phyloP scores from a whole-genome alignment of 2,113 vertebrate species.

The Eurypyga helias region DNA sequence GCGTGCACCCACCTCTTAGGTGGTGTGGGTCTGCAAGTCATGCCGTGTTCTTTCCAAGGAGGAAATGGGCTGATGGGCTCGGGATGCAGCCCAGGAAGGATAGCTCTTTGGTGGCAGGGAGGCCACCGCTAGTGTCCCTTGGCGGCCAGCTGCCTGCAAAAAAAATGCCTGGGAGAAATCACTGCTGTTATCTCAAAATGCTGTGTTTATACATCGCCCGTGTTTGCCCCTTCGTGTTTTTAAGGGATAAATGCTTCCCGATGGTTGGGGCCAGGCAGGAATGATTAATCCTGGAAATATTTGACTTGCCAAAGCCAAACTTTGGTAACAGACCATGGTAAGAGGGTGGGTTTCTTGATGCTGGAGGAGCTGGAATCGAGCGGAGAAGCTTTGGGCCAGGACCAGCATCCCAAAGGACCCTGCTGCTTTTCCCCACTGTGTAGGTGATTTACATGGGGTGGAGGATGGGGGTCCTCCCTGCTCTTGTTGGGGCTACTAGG shows the following conservation, averaged over 20 bases:
- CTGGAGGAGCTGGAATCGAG: not conserved
- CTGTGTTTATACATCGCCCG: not conserved
- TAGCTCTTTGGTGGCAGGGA: not conserved
- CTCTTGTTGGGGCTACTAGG: accelerated
- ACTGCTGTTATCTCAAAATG: not conserved
- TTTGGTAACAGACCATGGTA: not conserved
- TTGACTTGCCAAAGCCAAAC: not conserved
- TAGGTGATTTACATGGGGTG: not conserved
- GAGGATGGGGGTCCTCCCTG: no score
- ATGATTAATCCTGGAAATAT: not conserved
- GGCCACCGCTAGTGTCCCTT: no score
- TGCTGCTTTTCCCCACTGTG: not conserved
- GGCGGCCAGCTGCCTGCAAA: not conserved
- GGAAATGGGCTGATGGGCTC: not conserved
- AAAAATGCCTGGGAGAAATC: not conserved
- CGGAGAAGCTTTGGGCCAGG: not conserved
- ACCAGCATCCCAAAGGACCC: not conserved
- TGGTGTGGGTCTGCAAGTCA: accelerated
- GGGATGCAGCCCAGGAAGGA: not conserved
- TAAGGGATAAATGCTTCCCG: not conserved
- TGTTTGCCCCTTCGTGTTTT: not conserved
- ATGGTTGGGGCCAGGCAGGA: not conserved
- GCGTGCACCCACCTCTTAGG: not conserved
- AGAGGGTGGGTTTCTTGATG: not conserved
- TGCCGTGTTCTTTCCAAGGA: not conserved